Percentiles rank a stretch among this genome's conserved stretches.
Conservation (phyloP, 2,113 vertebrate genomes). For the Hypocryptadius cinnamomeus region DNA sequence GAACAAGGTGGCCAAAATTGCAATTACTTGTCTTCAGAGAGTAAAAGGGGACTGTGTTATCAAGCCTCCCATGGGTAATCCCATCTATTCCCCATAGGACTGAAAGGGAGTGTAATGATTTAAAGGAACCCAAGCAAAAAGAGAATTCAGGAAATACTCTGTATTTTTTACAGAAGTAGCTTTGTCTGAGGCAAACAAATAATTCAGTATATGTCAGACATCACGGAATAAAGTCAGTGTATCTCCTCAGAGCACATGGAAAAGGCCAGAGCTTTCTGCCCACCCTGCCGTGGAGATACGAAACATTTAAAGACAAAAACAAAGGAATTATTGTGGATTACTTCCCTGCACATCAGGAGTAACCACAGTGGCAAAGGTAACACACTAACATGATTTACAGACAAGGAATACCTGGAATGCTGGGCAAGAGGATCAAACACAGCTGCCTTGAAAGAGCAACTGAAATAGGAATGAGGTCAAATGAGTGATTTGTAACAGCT, state of each 20-base stretch:
- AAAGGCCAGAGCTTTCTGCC: neutral
- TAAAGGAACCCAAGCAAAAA: neutral
- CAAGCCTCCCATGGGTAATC: neutral
- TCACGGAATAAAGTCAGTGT: neutral
- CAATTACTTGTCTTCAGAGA: neutral
- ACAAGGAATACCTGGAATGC: neutral
- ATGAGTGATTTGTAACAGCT: neutral
- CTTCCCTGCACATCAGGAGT: neutral
- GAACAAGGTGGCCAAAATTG: neutral
- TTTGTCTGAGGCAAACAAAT: neutral
- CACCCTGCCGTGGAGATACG: accelerated
- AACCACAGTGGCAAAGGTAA: neutral
- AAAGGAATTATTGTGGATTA: neutral
- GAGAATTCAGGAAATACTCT: neutral
- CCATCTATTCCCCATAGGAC: neutral
- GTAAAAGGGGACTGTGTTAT: neutral
- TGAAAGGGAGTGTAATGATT: neutral
- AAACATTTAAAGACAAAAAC: neutral
- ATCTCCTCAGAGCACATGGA: neutral
- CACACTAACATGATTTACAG: neutral
- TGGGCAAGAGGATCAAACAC: neutral
- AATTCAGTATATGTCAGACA: neutral
- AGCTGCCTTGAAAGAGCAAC: neutral
- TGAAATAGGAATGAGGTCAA: neutral
- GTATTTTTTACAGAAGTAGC: neutral